Percentiles rank a stretch among this genome's conserved stretches.
Conservation (phyloP, 2,113 vertebrate genomes). For the Nettapus auritus region DNA sequence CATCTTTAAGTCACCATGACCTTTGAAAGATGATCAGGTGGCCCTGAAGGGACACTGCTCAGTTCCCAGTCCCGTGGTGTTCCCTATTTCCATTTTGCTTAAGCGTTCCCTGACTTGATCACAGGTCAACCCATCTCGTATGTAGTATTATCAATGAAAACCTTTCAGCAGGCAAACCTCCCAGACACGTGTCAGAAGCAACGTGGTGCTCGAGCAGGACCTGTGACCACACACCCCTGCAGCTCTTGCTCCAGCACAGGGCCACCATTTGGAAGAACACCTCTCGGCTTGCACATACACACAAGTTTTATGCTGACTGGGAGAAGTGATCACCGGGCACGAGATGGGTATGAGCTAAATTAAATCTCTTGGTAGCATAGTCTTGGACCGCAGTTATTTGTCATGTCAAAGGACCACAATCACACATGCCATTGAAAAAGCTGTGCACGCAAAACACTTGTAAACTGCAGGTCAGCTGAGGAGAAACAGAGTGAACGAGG, state of each 20-base stretch:
- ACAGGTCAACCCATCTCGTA: neutral
- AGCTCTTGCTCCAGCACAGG: neutral
- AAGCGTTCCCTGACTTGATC: no score
- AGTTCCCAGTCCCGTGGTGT: neutral
- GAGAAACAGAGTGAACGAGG: neutral
- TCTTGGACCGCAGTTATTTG: neutral
- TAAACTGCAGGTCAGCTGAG: no score
- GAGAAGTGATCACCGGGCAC: neutral
- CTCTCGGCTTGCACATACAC: neutral
- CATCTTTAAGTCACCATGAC: neutral
- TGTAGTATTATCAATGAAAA: no score
- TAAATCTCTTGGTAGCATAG: no score
- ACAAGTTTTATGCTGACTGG: neutral
- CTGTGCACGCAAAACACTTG: neutral
- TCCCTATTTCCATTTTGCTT: neutral
- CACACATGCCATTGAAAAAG: neutral
- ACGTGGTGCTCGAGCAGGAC: accelerated
- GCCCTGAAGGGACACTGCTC: neutral
- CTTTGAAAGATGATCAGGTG: neutral
- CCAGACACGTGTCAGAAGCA: neutral
- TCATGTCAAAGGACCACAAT: neutral
- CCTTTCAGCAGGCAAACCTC: neutral
- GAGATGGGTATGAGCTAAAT: neutral
- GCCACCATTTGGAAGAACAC: no score
- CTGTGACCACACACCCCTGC: no score